A percentile compares a stretch with the other conserved stretches of the same genome.
Conservation (phyloP, 2,113 vertebrate species). For the Upupa epops region DNA sequence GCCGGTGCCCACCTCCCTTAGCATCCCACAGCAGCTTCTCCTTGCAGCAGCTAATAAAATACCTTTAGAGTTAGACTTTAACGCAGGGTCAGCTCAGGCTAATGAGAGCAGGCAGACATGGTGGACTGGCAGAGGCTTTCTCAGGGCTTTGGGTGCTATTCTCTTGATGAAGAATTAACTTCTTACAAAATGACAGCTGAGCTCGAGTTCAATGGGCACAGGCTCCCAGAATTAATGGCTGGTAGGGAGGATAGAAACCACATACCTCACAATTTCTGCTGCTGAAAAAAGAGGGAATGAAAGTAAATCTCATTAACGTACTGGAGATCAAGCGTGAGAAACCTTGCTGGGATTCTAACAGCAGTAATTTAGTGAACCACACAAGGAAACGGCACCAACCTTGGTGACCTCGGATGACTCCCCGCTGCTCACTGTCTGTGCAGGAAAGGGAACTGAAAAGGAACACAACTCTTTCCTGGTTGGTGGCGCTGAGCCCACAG, state of each 20-base stretch:
- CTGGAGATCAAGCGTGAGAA: neutral
- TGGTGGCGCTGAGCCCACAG: neutral
- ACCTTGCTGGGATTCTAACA: neutral
- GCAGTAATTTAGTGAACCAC: neutral
- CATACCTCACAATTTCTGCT: neutral
- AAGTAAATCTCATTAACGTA: neutral
- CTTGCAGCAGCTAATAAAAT: neutral
- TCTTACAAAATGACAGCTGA: neutral
- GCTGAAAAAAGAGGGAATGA: neutral
- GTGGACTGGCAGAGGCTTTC: neutral
- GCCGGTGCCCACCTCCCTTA: neutral
- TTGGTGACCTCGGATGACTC: neutral
- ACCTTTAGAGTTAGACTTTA: neutral
- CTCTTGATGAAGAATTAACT: slow-evolving; percentile 9
- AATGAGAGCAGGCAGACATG: neutral
- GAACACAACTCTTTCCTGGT: neutral
- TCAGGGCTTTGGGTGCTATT: neutral
- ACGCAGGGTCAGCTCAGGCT: neutral
- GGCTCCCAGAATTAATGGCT: neutral
- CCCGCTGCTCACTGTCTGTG: neutral
- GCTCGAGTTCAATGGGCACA: neutral
- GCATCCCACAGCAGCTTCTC: neutral
- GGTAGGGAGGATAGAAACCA: neutral
- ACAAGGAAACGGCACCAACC: neutral
- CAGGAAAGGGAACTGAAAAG: accelerated